Base-by-base conservation (phyloP, 2,888 invertebrate species). In the Melanostoma scalare region DNA sequence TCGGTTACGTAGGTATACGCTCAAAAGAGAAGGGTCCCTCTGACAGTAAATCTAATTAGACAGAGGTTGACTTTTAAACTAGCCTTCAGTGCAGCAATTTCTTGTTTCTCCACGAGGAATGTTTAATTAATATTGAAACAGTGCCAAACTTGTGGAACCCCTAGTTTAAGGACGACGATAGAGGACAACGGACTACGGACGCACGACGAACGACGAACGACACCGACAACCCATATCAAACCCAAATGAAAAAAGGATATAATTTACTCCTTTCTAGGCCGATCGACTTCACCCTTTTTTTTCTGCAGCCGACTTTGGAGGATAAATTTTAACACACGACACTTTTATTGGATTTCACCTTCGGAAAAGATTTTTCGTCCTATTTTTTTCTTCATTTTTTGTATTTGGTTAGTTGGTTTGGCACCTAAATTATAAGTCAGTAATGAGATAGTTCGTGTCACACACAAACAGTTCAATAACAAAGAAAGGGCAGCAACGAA, bases 391-490 rank as follows among this genome's bases (percentile, higher is more conserved):
- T 36, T 63, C 48, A 52, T 53, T 68, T 48, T 67, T 77, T 20
- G 20, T 20, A 1, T 20, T 20, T 46, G 74, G 53, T 72, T 33
- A 60, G 67, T 79, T 56, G 81, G 61, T 82, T 77, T 73, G 73
- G 69, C 69, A 77, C 68, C 84, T 79, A 78, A 84, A 84, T 84
- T 84, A 84, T 84, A 79, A 79, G 84, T 75, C 84, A 84, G 79
- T 75, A 84, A 84, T 84, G 79, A 84, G 84, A 84, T 84, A 84
- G 79, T 79, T 84, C 79, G 65, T 63, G 74, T 68, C 65, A 56
- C 63, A 71, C 44, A 63, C 63, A 79, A 44, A 60, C 48, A 60
- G 42, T n/a, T 60, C 0, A 48, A 48, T 48, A 65, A 9, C 46
- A 52, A 58, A 35, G 55, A 50, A 50, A 48, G 46, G 52, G 46